phyloP scores from a whole-genome alignment of 1,140 invertebrate genomes.

The Lordiphosa stackelbergi region DNA sequence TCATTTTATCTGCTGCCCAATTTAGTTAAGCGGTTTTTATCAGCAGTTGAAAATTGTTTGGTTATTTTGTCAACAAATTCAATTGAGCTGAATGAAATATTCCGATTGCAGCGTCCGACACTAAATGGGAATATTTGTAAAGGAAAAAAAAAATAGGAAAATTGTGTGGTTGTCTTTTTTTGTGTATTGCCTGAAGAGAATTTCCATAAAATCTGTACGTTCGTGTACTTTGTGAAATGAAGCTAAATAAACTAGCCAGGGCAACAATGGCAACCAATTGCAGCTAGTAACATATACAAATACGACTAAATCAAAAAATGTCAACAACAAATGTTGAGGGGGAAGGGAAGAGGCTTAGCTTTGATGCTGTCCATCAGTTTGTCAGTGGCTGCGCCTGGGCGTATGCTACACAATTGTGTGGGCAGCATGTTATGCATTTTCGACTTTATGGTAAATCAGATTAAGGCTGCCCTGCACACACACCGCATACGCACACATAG shows the following conservation, averaged over 20 bases:
- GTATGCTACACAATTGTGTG: constrained; percentile 29
- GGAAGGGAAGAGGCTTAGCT: constrained; percentile 35
- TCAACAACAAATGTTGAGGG: constrained; percentile 27
- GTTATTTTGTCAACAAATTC: constrained; percentile 34
- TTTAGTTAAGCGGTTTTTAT: background rate
- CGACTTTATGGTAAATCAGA: constrained; percentile 67
- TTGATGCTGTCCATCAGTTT: constrained; percentile 35
- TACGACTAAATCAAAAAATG: constrained; percentile 50
- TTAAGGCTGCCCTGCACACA: constrained; percentile 40
- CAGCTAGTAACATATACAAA: constrained; percentile 21
- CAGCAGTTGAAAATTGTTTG: constrained; percentile 1
- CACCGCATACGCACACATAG: constrained; percentile 1
- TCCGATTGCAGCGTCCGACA: background rate
- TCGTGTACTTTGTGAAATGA: constrained; percentile 51
- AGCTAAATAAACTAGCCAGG: constrained; percentile 53
- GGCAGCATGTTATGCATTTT: constrained; percentile 43
- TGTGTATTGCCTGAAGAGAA: constrained; percentile 30
- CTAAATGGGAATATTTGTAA: constrained; percentile 12
- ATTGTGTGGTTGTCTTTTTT: background rate
- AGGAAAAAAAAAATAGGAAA: constrained; percentile 1
- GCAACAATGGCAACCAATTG: constrained; percentile 33
- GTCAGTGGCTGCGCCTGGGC: constrained; percentile 35
- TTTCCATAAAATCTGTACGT: constrained; percentile 57
- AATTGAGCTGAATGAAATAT: constrained; percentile 21
- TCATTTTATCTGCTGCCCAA: too few species aligned